Base-by-base conservation (phyloP, 2,888 invertebrate species). In the Therioaphis trifolii region DNA sequence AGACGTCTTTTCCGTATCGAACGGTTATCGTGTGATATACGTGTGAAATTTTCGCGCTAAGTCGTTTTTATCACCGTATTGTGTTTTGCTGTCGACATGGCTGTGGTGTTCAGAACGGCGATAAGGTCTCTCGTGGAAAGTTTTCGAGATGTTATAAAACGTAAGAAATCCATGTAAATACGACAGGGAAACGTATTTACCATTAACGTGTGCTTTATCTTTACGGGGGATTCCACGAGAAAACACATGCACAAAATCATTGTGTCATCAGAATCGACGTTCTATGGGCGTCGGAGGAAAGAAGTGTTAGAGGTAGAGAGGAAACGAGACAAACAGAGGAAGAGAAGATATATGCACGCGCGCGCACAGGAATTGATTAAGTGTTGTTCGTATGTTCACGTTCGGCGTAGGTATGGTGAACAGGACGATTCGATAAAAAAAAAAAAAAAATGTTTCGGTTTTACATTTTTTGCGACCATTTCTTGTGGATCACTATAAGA, bases 111-210 rank as follows among this genome's bases (percentile, higher is more conserved):
- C 29, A 14, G 14, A 7, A 46, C 74, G 24, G 5, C n/a, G 76
- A 76, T 76, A 76, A 76, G 63, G 29, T 27, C 46, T 63, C 27
- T n/a, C 2, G n/a, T 18, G 61, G 18, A 75, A 75, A 74, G 74
- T 74, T 74, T 40, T 74, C 21, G 40, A 21, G 1, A 72, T 14
- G 35, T 52, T 52, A 11, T 35, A 15, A 35, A 21, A 29, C 29
- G 12, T 14, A 3, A 15, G 29, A 52, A 72, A 52, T 29, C 29
- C 29, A 14, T 52, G 21, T 14, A 72, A 1, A 61, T 46, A 27
- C 24, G 58, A 43, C 29, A 21, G 14, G 46, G 46, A 63, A 76
- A 61, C 61, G 27, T n/a, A 12, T 58, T n/a, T 7, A 14, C 43
- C 43, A 43, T 58, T 61, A 61, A 61, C 12, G 43, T n/a, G 46